These are phyloP conservation scores for Origma solitaria DNA, from an alignment of 2,113 vertebrate species.

Conservation along the genomic window DNA sequence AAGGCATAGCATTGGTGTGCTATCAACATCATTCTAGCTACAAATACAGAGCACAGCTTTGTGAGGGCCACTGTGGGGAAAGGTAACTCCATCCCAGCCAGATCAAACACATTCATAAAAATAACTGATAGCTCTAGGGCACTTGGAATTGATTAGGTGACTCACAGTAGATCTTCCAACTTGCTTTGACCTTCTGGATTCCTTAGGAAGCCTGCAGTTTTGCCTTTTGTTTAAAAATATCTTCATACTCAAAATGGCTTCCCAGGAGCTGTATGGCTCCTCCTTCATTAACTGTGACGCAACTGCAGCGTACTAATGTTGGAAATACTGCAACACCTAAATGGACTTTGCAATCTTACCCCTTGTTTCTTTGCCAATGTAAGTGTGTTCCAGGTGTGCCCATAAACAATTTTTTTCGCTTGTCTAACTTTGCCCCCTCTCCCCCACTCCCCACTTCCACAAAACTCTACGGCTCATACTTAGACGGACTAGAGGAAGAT, in stretches of 20 bases:
- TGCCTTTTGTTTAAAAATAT: background rate
- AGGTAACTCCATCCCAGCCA: background rate
- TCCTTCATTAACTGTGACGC: background rate
- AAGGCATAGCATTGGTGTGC: background rate
- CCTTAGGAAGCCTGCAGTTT: background rate
- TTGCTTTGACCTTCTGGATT: background rate
- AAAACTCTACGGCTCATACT: background rate
- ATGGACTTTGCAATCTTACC: background rate
- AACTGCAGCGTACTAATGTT: accelerated
- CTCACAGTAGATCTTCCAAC: background rate
- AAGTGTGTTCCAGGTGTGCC: background rate
- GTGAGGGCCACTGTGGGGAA: background rate
- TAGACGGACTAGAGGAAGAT: background rate
- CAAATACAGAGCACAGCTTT: background rate
- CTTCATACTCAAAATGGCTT: background rate
- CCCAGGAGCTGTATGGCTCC: background rate
- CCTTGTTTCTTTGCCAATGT: background rate
- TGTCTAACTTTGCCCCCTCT: background rate
- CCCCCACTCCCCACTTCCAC: too few species aligned
- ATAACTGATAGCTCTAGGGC: background rate
- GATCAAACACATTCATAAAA: background rate
- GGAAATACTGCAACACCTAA: background rate
- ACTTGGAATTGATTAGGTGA: background rate
- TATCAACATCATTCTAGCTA: background rate
- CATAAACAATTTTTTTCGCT: background rate